Conservation (phyloP, 2,888 invertebrate genomes). For the Gibbula magus region DNA sequence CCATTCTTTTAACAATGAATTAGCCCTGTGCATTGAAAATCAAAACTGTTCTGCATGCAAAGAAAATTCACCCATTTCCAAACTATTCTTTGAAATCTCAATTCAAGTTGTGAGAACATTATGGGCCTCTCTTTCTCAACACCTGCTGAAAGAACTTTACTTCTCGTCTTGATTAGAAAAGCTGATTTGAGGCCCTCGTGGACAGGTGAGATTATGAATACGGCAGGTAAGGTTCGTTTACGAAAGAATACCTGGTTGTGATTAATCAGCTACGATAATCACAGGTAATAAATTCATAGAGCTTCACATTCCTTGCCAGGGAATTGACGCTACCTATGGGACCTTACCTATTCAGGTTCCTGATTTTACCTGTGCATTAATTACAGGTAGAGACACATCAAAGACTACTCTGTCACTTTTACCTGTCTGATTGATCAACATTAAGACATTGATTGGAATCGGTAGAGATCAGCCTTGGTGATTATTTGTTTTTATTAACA, state of each 20-base stretch:
- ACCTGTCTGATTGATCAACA: not conserved
- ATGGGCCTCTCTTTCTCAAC: constrained; percentile 3
- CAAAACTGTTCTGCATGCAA: not conserved
- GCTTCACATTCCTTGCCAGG: not conserved
- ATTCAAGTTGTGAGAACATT: constrained; percentile 3
- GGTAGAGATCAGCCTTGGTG: no score
- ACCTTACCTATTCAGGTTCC: constrained; percentile 8
- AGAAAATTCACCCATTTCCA: not conserved
- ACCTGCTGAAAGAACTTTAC: constrained; percentile 12
- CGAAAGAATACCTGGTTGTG: not conserved
- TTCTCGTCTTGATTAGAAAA: constrained; percentile 8
- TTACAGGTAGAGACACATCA: constrained; percentile 18
- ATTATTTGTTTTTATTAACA: no score
- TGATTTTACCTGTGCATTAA: not conserved
- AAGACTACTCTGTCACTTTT: constrained; percentile 7
- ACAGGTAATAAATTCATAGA: constrained; percentile 10
- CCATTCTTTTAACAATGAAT: not conserved
- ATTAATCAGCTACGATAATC: constrained; percentile 17
- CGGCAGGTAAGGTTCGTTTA: not conserved
- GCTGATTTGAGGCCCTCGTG: not conserved
- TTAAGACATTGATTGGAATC: no score
- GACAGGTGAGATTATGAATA: not conserved
- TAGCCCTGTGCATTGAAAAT: no score
- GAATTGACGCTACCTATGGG: not conserved
- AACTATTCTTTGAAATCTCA: not conserved